Conservation (phyloP, 2,113 vertebrate species). For the Oophaga pumilio region DNA sequence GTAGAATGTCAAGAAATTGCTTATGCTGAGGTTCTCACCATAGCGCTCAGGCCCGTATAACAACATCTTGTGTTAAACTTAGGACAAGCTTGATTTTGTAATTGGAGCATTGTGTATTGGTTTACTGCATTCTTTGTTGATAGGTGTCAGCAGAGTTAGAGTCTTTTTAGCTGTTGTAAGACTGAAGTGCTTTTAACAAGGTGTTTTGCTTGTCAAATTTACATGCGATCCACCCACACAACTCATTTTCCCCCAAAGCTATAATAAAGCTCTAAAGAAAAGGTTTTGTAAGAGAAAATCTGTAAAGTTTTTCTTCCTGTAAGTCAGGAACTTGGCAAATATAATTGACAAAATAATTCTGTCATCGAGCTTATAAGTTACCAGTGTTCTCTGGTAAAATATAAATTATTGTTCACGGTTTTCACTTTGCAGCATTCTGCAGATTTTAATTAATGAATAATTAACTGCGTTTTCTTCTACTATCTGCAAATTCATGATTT, state of each 20-base stretch:
- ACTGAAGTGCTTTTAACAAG: conserved; percentile 36
- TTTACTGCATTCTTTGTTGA: conserved; percentile 23
- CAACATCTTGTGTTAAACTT: background rate
- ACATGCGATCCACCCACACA: conserved; percentile 43
- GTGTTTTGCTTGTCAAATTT: conserved; percentile 42
- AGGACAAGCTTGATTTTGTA: background rate
- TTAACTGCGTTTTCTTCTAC: background rate
- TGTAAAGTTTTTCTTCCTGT: conserved; percentile 9
- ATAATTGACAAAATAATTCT: conserved; percentile 38
- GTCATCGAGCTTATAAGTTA: background rate
- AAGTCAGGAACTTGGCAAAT: conserved; percentile 18
- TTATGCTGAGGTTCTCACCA: background rate
- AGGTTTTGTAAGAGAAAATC: conserved; percentile 9
- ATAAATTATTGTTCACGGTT: background rate
- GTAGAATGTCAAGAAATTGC: background rate
- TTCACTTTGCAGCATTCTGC: too few species aligned
- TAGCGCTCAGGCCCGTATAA: background rate
- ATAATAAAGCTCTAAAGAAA: conserved; percentile 10
- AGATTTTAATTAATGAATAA: background rate
- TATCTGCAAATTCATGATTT: background rate
- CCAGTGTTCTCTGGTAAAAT: background rate
- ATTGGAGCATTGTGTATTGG: conserved; percentile 32
- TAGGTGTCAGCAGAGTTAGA: conserved; percentile 26
- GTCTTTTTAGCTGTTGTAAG: conserved; percentile 33
- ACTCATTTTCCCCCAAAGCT: background rate